Percentiles rank a stretch among this genome's conserved stretches.
Evolutionary conservation across 2,113 vertebrate species (phyloP).

Genomic region (Micronycteris hirsuta): DNA sequence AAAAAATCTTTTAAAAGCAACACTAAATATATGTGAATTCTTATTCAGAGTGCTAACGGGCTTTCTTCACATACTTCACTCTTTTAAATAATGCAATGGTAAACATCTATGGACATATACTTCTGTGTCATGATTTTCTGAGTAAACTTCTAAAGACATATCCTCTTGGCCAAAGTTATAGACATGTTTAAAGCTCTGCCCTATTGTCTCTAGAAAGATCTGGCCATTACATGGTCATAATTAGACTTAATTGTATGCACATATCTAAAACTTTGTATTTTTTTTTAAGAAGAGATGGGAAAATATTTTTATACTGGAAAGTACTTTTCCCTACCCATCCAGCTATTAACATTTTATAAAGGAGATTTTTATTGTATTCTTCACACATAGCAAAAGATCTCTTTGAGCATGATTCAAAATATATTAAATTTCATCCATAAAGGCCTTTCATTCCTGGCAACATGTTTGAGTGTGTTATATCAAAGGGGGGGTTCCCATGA

Average conservation of each 20-base stretch:
- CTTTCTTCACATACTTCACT: not conserved
- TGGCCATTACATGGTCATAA: not conserved
- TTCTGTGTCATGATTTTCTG: not conserved
- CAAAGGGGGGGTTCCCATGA: constrained; percentile 9
- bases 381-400: constrained; percentile 20
- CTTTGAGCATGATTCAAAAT: constrained; percentile 54
- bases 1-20: not conserved
- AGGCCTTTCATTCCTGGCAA: constrained; percentile 42
- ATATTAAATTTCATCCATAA: constrained; percentile 56
- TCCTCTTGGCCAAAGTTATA: not conserved
- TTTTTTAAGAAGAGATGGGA: constrained; percentile 37
- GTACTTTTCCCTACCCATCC: constrained; percentile 20
- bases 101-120: not conserved
- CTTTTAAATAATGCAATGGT: not conserved
- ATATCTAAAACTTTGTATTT: not conserved
- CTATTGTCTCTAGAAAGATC: not conserved
- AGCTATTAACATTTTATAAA: constrained; percentile 56
- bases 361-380: constrained; percentile 62
- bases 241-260: constrained; percentile 23
- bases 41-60: not conserved
- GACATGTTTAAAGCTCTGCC: not conserved
- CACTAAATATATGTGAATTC: not conserved
- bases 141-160: not conserved
- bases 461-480: constrained; percentile 47
- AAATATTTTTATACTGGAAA: constrained; percentile 48